phyloP scores from a whole-genome alignment of 2,113 vertebrate genomes.

The Loxodonta africana region DNA sequence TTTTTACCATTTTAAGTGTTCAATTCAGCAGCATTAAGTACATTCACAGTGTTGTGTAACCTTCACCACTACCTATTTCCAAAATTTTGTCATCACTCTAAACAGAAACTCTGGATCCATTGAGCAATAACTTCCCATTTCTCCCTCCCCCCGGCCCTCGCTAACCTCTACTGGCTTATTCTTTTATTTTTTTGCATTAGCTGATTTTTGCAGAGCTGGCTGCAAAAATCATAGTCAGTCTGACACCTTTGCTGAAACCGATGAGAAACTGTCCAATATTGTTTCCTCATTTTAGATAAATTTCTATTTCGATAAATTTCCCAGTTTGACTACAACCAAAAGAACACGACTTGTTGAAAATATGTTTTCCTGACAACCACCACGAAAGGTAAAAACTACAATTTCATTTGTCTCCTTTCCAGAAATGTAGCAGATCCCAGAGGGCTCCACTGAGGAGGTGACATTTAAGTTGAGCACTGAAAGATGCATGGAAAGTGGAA shows the following conservation, averaged over 20 bases:
- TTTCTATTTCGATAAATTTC: constrained; percentile 18
- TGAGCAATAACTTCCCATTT: background rate
- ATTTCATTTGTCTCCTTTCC: background rate
- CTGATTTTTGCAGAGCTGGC: background rate
- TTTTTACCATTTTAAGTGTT: background rate
- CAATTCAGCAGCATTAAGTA: background rate
- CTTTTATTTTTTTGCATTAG: background rate
- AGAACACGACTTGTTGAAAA: constrained; percentile 1
- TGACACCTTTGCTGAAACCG: background rate
- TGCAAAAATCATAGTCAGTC: background rate
- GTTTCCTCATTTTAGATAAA: background rate
- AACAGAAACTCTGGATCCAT: background rate
- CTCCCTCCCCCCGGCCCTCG: background rate
- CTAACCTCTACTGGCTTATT: background rate
- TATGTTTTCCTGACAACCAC: background rate
- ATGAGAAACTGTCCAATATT: background rate
- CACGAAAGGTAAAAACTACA: background rate
- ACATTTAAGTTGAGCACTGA: background rate
- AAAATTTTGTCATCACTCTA: background rate
- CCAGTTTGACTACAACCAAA: background rate
- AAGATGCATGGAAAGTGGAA: background rate
- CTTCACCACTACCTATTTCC: background rate
- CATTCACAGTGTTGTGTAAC: background rate
- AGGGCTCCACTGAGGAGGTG: background rate
- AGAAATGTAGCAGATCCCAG: background rate